phyloP scores from a whole-genome alignment of 2,113 vertebrate genomes.

The Boulengeromyrus knoepffleri region DNA sequence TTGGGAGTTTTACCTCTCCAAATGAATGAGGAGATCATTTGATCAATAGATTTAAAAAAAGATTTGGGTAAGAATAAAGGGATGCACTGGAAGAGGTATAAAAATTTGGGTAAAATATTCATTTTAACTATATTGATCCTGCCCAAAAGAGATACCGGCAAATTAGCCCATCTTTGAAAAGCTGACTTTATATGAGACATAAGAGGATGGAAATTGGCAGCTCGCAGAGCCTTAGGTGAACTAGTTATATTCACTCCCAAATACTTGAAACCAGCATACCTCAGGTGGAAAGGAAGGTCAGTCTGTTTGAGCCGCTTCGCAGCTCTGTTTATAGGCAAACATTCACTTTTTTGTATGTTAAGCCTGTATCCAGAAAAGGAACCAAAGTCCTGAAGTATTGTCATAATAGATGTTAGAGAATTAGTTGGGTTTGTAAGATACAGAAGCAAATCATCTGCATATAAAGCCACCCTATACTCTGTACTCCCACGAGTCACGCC shows the following conservation, averaged over 20 bases:
- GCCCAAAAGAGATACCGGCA: background rate
- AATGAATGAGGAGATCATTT: background rate
- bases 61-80: too few species aligned
- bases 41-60: background rate
- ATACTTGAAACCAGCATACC: background rate
- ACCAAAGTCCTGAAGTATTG: background rate
- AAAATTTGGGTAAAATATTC: background rate
- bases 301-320: background rate
- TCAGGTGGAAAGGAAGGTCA: too few species aligned
- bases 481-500: background rate
- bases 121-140: background rate
- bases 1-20: background rate
- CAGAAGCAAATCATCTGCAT: too few species aligned
- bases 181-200: background rate
- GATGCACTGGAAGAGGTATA: background rate
- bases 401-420: background rate
- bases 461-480: background rate
- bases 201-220: background rate
- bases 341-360: background rate
- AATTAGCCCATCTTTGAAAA: background rate
- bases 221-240: background rate
- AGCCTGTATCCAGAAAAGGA: background rate
- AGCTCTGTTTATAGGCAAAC: background rate
- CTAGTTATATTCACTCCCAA: background rate
- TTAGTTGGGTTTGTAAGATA: background rate